Percentiles rank a stretch among this genome's conserved stretches.
phyloP scores from a whole-genome alignment of 1,140 invertebrate genomes.

The Apis dorsata region DNA sequence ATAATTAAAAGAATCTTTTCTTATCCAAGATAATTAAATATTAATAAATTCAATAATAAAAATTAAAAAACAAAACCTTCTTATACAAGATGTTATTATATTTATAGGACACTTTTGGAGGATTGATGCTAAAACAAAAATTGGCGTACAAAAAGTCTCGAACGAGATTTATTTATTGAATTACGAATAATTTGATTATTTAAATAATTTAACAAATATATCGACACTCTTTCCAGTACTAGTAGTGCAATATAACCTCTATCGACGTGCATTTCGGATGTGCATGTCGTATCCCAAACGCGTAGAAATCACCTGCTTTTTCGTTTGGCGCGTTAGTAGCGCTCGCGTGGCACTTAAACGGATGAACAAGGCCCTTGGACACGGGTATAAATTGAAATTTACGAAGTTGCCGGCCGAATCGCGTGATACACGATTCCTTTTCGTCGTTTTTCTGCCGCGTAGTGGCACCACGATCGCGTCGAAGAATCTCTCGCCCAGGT shows the following conservation, averaged over 20 bases:
- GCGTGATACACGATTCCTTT: constrained; percentile 56
- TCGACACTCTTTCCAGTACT: too few relatives aligned
- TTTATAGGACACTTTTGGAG: too few relatives aligned
- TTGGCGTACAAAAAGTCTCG: too few relatives aligned
- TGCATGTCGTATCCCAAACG: constrained; percentile 25
- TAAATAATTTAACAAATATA: too few relatives aligned
- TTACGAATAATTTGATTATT: too few relatives aligned
- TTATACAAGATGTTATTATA: too few relatives aligned
- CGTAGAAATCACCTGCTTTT: constrained; percentile 49
- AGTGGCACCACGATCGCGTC: constrained; percentile 41
- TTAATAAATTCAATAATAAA: too few relatives aligned
- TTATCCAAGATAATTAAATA: too few relatives aligned
- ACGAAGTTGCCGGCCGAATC: constrained; percentile 65
- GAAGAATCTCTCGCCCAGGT: constrained; percentile 48
- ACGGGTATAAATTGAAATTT: constrained; percentile 70
- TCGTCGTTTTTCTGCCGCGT: constrained; percentile 45
- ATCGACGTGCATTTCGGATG: constrained; percentile 39
- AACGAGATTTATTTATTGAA: too few relatives aligned
- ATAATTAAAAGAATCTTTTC: too few relatives aligned
- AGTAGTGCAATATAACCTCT: background rate
- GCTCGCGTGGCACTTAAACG: constrained; percentile 64
- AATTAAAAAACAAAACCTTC: too few relatives aligned
- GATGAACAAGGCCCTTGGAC: constrained; percentile 53
- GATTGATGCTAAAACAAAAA: too few relatives aligned
- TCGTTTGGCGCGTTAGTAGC: constrained; percentile 51